phyloP scores from a whole-genome alignment of 2,113 vertebrate species.

The Misgurnus mizolepis region DNA sequence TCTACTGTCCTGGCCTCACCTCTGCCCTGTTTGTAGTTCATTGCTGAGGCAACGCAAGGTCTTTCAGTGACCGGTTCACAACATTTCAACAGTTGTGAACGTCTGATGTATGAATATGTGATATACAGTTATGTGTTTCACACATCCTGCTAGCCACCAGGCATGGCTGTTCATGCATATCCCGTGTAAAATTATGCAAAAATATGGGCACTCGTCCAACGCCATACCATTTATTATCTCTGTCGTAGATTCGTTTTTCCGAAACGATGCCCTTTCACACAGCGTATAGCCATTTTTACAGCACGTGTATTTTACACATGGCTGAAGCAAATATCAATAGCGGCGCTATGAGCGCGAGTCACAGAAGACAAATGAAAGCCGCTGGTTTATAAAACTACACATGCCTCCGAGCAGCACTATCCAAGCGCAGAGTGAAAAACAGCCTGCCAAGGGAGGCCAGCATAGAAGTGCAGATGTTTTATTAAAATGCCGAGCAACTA shows the following conservation, averaged over 20 bases:
- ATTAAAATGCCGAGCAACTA: conserved; percentile 71
- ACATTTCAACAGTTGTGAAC: background rate
- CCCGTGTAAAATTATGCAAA: conserved; percentile 27
- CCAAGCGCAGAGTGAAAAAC: conserved; percentile 41
- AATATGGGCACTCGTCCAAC: background rate
- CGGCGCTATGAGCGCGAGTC: conserved; percentile 52
- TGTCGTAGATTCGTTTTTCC: conserved; percentile 20
- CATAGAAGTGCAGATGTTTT: conserved; percentile 61
- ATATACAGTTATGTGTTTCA: conserved; percentile 4
- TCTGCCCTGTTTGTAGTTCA: conserved; percentile 2
- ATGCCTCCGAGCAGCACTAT: conserved; percentile 42
- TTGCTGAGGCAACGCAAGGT: background rate
- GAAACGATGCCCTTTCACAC: conserved; percentile 41
- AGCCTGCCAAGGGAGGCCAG: conserved; percentile 34
- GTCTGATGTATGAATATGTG: background rate
- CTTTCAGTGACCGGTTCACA: background rate
- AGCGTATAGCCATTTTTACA: conserved; percentile 34
- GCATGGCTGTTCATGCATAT: conserved; percentile 3
- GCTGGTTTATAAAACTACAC: conserved; percentile 62
- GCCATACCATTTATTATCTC: conserved; percentile 29
- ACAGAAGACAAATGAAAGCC: conserved; percentile 66
- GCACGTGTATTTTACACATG: conserved; percentile 62
- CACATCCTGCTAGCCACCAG: background rate
- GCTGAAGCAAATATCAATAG: conserved; percentile 62
- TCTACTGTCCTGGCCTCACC: conserved; percentile 1